These are phyloP conservation scores for Dromaius novaehollandiae DNA, from an alignment of 2,113 vertebrate genomes.

Conservation along the genomic window DNA sequence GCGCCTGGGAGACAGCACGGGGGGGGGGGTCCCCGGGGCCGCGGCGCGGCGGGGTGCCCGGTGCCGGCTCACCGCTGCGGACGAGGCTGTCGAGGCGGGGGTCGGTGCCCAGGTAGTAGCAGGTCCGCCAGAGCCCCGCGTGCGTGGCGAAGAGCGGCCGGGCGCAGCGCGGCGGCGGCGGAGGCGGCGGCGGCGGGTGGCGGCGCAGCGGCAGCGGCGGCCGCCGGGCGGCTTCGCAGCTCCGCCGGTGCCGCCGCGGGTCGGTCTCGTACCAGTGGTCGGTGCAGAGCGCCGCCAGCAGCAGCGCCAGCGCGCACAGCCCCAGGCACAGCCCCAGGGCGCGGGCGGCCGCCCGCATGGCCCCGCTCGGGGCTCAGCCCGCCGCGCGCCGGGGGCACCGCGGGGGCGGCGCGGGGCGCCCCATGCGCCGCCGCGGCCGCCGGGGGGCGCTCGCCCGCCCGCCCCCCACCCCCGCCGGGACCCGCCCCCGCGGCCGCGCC, in stretches of 20 bases:
- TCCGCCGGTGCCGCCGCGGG: constrained; percentile 85
- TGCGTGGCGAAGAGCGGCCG: constrained; percentile 86
- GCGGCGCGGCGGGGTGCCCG: too few relatives aligned
- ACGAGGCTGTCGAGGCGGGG: constrained; percentile 87
- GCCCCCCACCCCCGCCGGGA: too few relatives aligned
- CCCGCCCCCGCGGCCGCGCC: too few relatives aligned
- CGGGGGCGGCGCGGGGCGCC: too few relatives aligned
- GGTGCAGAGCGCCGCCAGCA: constrained; percentile 70
- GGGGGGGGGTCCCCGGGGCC: too few relatives aligned
- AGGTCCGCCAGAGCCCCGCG: constrained; percentile 87
- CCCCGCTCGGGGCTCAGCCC: too few relatives aligned
- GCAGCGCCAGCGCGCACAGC: background rate
- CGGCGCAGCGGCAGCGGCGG: constrained; percentile 38
- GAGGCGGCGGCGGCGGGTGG: too few relatives aligned
- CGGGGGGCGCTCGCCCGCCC: too few relatives aligned
- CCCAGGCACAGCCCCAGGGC: background rate
- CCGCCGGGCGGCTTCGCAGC: constrained; percentile 82
- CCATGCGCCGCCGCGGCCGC: too few relatives aligned
- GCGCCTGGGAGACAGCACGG: background rate
- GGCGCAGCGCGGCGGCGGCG: constrained; percentile 82
- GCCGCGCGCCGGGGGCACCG: too few relatives aligned
- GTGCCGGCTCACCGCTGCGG: constrained; percentile 69
- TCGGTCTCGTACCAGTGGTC: constrained; percentile 91
- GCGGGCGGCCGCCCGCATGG: background rate
- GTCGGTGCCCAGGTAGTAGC: constrained; percentile 84